Evolutionary conservation across 1,140 invertebrate species (phyloP), one percentile per base, ranked within the genome.

Genomic region (Aphidius ervi): DNA sequence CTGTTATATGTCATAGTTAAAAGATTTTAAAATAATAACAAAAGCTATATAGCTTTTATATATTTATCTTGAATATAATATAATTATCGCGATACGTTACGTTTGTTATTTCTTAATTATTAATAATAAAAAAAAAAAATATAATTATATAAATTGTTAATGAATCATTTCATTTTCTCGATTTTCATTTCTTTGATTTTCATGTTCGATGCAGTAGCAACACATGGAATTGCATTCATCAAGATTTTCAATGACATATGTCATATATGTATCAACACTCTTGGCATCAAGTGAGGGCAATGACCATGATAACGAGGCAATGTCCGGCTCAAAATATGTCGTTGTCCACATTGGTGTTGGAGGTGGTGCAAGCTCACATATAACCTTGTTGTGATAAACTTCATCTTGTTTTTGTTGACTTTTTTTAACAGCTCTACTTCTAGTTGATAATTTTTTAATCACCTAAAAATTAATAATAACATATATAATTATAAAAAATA

Each of bases 81-180:
- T 43, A 52, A 52, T 52, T 37, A 52, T 31, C 39, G 9, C 39
- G 23, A 9, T 9, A 37, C 23, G 39, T 37, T 52, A 39, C 1
- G 40, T 40, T 16, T 6, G 16, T 42, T 43, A 54, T 54, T 39
- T 41, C 9, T 5, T 42, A 42, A 54, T 54, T 23, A 52, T 46
- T 47, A 10, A 46, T 37, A 23, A 57, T 57, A 31, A 47, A 37
- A 9, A 9, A 9, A 16, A 57, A 52, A 10, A 31, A 39, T 39
- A n/a, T 54, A 40, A 54, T 54, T 54, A 39, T 42, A 46, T 42
- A 23, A n/a, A 37, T 41, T 9, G 70, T 74, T 75, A 77, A 64
- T 73, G 69, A 56, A 76, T 74, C 77, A 78, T 80, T 60, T 78
- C 77, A 65, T 80, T 79, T 61, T 79, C 76, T 23, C 68, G 64